Evolutionary conservation across 2,113 vertebrate species (phyloP), one percentile per base, ranked within the genome.

Genomic region (Calyptommatus sinebrachiatus): DNA sequence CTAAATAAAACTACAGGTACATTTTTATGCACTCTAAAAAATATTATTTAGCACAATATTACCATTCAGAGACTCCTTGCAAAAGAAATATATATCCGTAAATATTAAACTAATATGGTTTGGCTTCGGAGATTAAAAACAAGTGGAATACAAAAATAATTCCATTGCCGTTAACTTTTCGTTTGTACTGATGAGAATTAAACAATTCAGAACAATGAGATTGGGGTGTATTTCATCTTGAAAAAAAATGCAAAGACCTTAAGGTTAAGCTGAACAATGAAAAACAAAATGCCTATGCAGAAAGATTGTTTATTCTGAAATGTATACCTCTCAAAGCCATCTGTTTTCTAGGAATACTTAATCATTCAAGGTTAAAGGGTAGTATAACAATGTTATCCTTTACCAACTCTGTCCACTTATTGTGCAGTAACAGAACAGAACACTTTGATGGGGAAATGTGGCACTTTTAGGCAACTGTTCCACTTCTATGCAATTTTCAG

Each of bases 291-390:
- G 16, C 9, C 24, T 24, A 71, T 35, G 41, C 50, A 28, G 53
- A 75, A 65, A 20, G 28, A 61, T 35, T 71, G n/a, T 65, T 81
- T 48, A 70, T 63, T 76, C 28, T 65, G 60, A 71, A 69, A 24
- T 50, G 12, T 46, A 0, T 0, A 6, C 2, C 71, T 69, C 79
- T 83, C 53, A 75, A 83, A 71, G 74, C 18, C 6, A 57, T 1
- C 0, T 11, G 24, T 80, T 88, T 48, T 78, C n/a, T 66, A 63
- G 28, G 73, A 46, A 81, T 71, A 82, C 82, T 0, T 68, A 16
- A 84, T 80, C 65, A 78, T 16, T 63, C 45, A 66, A 80, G 29
- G 69, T 79, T 79, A 90, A 89, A 87, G 85, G 26, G 28, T 22
- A 71, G 76, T 31, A 68, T 71, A 75, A 26, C 70, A 82, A 78